These are phyloP conservation scores for Musca vetustissima DNA, from an alignment of 1,140 invertebrate genomes.

Conservation along the genomic window DNA sequence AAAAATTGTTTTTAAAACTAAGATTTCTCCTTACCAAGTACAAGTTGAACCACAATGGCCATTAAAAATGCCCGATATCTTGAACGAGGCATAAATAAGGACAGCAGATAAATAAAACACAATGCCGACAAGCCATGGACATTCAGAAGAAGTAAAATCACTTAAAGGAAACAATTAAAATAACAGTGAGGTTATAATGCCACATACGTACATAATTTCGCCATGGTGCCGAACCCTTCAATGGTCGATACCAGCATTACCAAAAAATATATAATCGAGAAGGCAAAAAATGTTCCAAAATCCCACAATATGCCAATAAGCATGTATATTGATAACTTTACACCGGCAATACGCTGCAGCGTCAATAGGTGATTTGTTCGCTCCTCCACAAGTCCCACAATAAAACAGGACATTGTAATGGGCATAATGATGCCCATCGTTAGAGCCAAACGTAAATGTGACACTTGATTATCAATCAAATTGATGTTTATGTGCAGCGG, in stretches of 20 bases:
- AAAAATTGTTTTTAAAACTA: too few relatives aligned
- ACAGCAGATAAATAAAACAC: neutral
- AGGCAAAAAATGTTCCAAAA: slow-evolving; percentile 35
- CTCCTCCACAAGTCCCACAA: slow-evolving; percentile 45
- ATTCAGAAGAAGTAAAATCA: neutral
- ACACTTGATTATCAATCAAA: slow-evolving; percentile 29
- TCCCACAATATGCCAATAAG: slow-evolving; percentile 44
- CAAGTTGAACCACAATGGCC: slow-evolving; percentile 36
- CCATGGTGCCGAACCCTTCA: slow-evolving; percentile 34
- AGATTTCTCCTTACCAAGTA: too few relatives aligned
- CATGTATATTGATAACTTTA: slow-evolving; percentile 40
- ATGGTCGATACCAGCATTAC: slow-evolving; percentile 35
- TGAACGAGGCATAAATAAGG: neutral
- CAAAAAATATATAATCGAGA: slow-evolving; percentile 39
- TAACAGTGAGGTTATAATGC: neutral
- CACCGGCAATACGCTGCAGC: slow-evolving; percentile 40
- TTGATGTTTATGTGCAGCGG: too few relatives aligned
- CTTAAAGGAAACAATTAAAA: neutral
- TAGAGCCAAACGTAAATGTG: slow-evolving; percentile 39
- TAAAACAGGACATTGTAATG: slow-evolving; percentile 38
- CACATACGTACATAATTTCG: slow-evolving; percentile 29
- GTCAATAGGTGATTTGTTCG: slow-evolving; percentile 32
- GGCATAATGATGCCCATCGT: slow-evolving; percentile 42
- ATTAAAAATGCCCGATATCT: neutral
- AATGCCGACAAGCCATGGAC: neutral